phyloP scores from a whole-genome alignment of 2,888 invertebrate genomes.

The Caenorhabditis becei region DNA sequence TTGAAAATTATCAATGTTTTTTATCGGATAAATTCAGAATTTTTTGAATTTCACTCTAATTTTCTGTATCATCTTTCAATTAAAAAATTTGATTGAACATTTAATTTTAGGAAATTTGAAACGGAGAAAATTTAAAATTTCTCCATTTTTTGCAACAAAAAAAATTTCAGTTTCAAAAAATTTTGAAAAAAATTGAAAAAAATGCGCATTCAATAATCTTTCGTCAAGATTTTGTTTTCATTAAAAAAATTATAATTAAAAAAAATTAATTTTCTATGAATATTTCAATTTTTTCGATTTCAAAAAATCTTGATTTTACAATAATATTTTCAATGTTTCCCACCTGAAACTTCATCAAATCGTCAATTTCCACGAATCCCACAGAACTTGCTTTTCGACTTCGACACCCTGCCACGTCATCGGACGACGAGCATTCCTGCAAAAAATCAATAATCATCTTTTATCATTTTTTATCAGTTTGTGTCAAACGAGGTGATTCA shows the following conservation, averaged over 20 bases:
- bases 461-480: neutral
- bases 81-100: too few relatives aligned
- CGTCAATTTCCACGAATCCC: constrained; percentile 62
- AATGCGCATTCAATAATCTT: too few relatives aligned
- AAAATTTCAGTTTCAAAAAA: too few relatives aligned
- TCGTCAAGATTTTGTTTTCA: too few relatives aligned
- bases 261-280: too few relatives aligned
- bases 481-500: constrained; percentile 8
- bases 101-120: neutral
- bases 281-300: neutral
- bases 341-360: constrained; percentile 59
- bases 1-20: too few relatives aligned
- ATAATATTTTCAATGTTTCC: neutral
- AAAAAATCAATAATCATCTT: constrained; percentile 14
- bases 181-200: too few relatives aligned
- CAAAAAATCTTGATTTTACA: neutral
- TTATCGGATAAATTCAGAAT: too few relatives aligned
- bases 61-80: too few relatives aligned
- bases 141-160: neutral
- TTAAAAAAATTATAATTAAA: too few relatives aligned
- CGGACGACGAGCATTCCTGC: constrained; percentile 25
- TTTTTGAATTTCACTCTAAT: too few relatives aligned
- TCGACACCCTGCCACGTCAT: constrained; percentile 41
- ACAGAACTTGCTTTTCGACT: constrained; percentile 56
- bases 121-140: neutral